Evolutionary conservation across 2,888 invertebrate species (phyloP).

Genomic region (Chaitophorus viminalis): DNA sequence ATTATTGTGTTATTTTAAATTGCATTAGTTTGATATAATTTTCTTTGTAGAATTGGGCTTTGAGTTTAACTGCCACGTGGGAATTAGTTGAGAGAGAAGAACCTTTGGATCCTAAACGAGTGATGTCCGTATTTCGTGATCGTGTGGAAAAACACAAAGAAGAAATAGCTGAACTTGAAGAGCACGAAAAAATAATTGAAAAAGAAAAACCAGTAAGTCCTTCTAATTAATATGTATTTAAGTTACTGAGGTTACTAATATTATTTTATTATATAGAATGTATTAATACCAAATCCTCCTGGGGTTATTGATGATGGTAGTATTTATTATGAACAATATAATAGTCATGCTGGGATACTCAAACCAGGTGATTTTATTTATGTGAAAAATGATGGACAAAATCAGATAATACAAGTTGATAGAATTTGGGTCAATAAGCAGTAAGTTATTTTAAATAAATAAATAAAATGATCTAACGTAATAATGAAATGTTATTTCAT

Average conservation of each 20-base stretch:
- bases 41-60: slow-evolving; percentile 68
- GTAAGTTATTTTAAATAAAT: slow-evolving; percentile 71
- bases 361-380: slow-evolving; percentile 95
- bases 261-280: slow-evolving; percentile 73
- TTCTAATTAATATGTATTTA: neutral
- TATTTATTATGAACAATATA: slow-evolving; percentile 93
- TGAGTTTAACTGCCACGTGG: slow-evolving; percentile 75
- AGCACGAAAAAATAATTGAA: slow-evolving; percentile 82
- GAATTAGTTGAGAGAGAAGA: slow-evolving; percentile 77
- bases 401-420: slow-evolving; percentile 85
- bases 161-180: slow-evolving; percentile 85
- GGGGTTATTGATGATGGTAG: slow-evolving; percentile 76
- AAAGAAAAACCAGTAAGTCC: slow-evolving; percentile 77
- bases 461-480: neutral
- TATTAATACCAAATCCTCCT: slow-evolving; percentile 75
- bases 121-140: slow-evolving; percentile 93
- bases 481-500: neutral
- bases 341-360: slow-evolving; percentile 79
- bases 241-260: neutral
- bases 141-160: slow-evolving; percentile 90
- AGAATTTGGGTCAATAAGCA: slow-evolving; percentile 92
- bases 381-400: slow-evolving; percentile 87
- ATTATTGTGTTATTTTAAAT: neutral
- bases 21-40: neutral
- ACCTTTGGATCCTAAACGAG: slow-evolving; percentile 83